Percentiles rank a stretch among this genome's conserved stretches.
Evolutionary conservation across 2,113 vertebrate species (phyloP).

Genomic region (Odobenus rosmarus): DNA sequence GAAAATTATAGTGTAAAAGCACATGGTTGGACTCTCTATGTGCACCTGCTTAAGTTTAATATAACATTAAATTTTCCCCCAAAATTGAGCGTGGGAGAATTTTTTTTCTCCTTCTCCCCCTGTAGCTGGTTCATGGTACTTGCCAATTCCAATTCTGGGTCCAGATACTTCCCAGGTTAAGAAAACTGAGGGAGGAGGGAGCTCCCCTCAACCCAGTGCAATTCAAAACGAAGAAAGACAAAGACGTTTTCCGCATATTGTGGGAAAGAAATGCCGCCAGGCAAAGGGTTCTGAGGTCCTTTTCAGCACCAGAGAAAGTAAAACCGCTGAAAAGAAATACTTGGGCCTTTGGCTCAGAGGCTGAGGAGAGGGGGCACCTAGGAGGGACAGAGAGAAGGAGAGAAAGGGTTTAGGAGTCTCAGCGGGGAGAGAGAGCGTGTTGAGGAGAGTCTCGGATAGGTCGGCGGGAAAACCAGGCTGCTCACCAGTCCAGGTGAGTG

Average conservation of each 20-base stretch:
- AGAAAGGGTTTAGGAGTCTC: not conserved
- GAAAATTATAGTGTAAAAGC: not conserved
- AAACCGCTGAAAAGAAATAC: not conserved
- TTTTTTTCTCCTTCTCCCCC: not conserved
- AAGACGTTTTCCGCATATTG: not conserved
- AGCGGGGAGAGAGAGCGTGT: accelerated
- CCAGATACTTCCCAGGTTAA: not conserved
- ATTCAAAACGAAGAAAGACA: not conserved
- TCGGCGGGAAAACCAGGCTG: not conserved
- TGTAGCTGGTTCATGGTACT: not conserved
- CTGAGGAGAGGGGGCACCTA: not conserved
- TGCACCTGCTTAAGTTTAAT: not conserved
- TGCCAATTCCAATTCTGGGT: not conserved
- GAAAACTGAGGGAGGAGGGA: not conserved
- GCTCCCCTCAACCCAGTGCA: not conserved
- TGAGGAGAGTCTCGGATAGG: not conserved
- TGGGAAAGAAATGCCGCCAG: not conserved
- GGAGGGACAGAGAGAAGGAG: not conserved
- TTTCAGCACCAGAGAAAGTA: not conserved
- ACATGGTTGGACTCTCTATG: not conserved
- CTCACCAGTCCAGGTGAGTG: not conserved
- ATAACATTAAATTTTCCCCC: not conserved
- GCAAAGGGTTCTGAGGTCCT: not conserved
- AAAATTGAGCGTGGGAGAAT: not conserved
- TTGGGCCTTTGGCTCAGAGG: not conserved